Conservation (phyloP, 2,113 vertebrate species). For the Hemiscyllium ocellatum region DNA sequence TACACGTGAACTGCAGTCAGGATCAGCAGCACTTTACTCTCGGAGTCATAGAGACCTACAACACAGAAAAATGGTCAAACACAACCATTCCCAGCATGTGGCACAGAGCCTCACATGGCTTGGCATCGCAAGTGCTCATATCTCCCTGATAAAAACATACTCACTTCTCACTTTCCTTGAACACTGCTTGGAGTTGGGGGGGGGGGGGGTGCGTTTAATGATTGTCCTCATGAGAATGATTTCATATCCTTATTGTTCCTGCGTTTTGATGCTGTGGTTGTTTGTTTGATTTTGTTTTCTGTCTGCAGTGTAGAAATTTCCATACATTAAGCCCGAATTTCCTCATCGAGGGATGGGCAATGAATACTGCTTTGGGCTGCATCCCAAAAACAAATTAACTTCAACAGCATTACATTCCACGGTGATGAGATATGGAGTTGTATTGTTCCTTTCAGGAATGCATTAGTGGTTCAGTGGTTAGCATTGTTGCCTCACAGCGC, state of each 20-base stretch:
- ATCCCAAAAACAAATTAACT: background rate
- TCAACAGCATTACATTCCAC: background rate
- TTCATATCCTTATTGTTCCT: slow-evolving; percentile 13
- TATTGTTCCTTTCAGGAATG: background rate
- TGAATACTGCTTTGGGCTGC: background rate
- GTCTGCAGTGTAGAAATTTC: background rate
- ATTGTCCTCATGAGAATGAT: background rate
- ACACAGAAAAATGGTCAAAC: too few species aligned
- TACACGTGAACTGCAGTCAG: background rate
- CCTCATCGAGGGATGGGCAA: background rate
- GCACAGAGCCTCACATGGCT: too few species aligned
- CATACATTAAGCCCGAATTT: background rate
- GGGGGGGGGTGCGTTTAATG: background rate
- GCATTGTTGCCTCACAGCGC: too few species aligned
- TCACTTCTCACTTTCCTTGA: background rate
- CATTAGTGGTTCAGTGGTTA: too few species aligned
- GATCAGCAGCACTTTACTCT: too few species aligned
- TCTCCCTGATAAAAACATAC: too few species aligned
- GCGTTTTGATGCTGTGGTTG: background rate
- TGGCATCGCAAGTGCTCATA: too few species aligned
- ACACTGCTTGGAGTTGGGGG: background rate
- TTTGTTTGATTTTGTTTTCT: background rate
- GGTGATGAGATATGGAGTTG: background rate
- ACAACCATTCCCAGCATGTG: too few species aligned
- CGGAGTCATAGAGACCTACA: too few species aligned